Base-by-base conservation (phyloP, 2,797 vertebrate genomes). In the Heliangelus exortis region DNA sequence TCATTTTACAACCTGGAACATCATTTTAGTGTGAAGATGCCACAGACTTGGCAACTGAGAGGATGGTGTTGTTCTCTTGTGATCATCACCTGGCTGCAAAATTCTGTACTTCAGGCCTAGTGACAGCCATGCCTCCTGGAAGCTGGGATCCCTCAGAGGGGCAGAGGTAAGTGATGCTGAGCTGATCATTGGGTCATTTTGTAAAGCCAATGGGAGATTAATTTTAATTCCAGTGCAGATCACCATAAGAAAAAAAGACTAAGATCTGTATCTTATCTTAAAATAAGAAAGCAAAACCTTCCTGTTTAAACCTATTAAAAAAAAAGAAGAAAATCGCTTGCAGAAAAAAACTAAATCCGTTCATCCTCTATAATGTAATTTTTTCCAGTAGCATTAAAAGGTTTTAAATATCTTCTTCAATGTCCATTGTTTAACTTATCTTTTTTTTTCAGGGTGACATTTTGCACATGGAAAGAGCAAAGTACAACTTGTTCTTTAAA, bases 41-140 rank as follows among this genome's bases (percentile, higher is more conserved):
- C 22, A 13, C 31, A 10, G 14, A 10, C 29, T 16, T 57, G 41
- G 19, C 0, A 3, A 11, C 1, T 10, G 28, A 50, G 28, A 41
- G 1, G 26, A 13, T 36, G 29, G 34, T 3, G 22, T 41, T 39
- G 25, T n/a, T 67, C 31, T 84, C 25, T 33, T 31, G 39, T 41
- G 39, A 41, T 14, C 62, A 21, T 62, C 50, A 29, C 34, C 43
- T 10, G 25, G 7, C 36, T 39, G 36, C 50, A 50, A 50, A 51
- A 15, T n/a, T 41, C 68, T 33, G 22, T 48, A 6, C 16, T 55
- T 61, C 8, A 50, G 58, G n/a, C 26, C 26, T 29, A 7, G 15
- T 25, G 48, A n/a, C 33, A 73, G 71, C 6, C 0, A 10, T 45
- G 48, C 43, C 34, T 41, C 29, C 71, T 45, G 47, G 48, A 61